Evolutionary conservation across 2,888 invertebrate genomes (phyloP), one percentile per base, ranked within the genome.

Genomic region (Linnaemya tessellans): DNA sequence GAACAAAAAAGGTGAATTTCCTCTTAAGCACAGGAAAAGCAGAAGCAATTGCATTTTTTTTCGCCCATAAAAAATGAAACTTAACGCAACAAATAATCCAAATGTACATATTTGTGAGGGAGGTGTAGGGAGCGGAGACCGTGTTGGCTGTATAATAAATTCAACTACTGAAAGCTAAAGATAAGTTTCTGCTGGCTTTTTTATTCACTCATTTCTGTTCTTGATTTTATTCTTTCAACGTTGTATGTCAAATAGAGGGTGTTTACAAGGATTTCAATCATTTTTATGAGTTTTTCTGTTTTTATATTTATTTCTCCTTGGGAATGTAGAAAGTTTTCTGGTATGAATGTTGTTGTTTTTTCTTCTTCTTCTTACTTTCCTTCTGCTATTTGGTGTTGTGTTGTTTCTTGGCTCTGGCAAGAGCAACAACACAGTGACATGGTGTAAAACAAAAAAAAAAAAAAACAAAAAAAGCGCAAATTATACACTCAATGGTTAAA

Each of bases 191-290:
- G 60, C 18, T 20, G 20, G 38, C 20, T 38, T 60, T 22, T 43
- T 51, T 25, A 64, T 56, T 35, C 64, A 65, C 30, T 67, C 20
- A 43, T 68, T 60, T 54, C 13, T 54, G 35, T 51, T 22, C 60
- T 65, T 65, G 22, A 46, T 67, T 73, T 67, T 49, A 64, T 65
- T 71, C 62, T 77, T 82, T 64, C 64, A 77, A 70, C 70, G 80
- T 65, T 80, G 65, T 58, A 62, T 84, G 80, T 84, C 80, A 84
- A 84, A 80, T 77, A 67, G 77, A 80, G 84, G 84, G 84, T 84
- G 84, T 80, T 84, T 84, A 84, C 84, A 80, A 80, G 84, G 81
- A 82, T 85, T 87, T 87, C 87, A 86, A 86, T 87, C 85, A 86
- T 87, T 87, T 84, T 87, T 87, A 86, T 87, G 85, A 84, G 80